Evolutionary conservation across 2,797 vertebrate species (phyloP), one percentile per base, ranked within the genome.

Genomic region (Danio kyathit): DNA sequence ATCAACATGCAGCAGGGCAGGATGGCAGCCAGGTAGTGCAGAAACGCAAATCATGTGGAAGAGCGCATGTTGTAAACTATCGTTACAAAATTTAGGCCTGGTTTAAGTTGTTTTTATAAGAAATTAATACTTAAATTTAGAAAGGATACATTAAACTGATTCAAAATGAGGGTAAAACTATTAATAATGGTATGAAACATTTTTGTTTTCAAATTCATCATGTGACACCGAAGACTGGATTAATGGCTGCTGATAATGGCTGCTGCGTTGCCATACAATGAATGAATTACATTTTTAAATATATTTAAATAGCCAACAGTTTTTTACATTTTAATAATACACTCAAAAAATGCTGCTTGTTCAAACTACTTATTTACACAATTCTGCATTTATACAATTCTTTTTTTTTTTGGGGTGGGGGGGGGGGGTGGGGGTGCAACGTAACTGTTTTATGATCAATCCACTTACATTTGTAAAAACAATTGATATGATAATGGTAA

Each of bases 1-100:
- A 83, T 97, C 49, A 93, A 90, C 87, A 89, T 95, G 82, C 96
- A 97, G 89, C 95, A 94, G 79, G 94, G 95, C 85, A 89, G 87
- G 64, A 85, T 90, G n/a, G 89, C 94, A 12, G 84, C 90, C 49
- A 96, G 96, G 97, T 95, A 82, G 96, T 95, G 79, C 6, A 76
- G 40, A 79, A 67, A 64, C 5, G 29, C n/a, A 61, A 52, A 21
- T 76, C 7, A 56, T 44, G 43, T 29, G 57, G 19, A 74, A 11
- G 6, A 17, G 40, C 6, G n/a, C 11, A 21, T 5, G 12, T 21
- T 2, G 4, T 21, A 8, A 60, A 63, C 64, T 66, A 13, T 38
- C 19, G 11, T 46, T 69, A 44, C 1, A 76, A 16, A 64, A 21
- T 16, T 49, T 38, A 56, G 14, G 13, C 40, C 11, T 51, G 52